Base-by-base conservation (phyloP, 2,113 vertebrate species). In the Lepus timidus region DNA sequence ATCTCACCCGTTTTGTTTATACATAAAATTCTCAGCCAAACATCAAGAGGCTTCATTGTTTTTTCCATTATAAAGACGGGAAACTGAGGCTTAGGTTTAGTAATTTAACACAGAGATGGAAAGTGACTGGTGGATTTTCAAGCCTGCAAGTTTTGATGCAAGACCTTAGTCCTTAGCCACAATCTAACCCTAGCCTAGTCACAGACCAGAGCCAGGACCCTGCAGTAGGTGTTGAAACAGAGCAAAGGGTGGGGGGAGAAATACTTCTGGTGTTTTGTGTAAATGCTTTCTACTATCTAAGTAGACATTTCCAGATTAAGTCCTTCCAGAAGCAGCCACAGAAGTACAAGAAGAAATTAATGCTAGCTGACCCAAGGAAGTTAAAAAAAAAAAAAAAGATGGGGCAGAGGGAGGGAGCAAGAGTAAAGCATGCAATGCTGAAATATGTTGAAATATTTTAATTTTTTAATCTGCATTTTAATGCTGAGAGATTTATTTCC, bases 261-360 rank as follows among this genome's bases (percentile, higher is more conserved):
- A 44, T 44, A 44, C 44, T 44, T 44, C 44, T 44, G 44, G 44
- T 44, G 44, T 44, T 44, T 44, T 44, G 44, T 86, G 61, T 27
- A 67, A 92, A 87, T 74, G 33, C 4, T 25, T 83, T 76, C 76
- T 62, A 90, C 39, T 87, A 67, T 64, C 29, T 91, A 70, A 68
- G 36, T 61, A 74, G 65, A 58, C 13, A 10, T 93, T 93, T 91
- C 79, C 85, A 90, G 78, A 88, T 29, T 76, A 31, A 80, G 76
- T 84, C 31, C 12, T 73, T 49, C 7, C 29, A 73, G 85, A 75
- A 95, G 49, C n/a, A 91, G 61, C 23, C 71, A 90, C 80, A 92
- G 36, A 61, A 49, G 27, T 55, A 6, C 10, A 70, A 31, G 11
- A 62, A 79, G 85, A 81, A 61, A 19, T 29, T 22, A 33, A 85